Percentiles rank a stretch among this genome's conserved stretches.
Conservation (phyloP, 2,113 vertebrate genomes). For the Morphnarchus princeps region DNA sequence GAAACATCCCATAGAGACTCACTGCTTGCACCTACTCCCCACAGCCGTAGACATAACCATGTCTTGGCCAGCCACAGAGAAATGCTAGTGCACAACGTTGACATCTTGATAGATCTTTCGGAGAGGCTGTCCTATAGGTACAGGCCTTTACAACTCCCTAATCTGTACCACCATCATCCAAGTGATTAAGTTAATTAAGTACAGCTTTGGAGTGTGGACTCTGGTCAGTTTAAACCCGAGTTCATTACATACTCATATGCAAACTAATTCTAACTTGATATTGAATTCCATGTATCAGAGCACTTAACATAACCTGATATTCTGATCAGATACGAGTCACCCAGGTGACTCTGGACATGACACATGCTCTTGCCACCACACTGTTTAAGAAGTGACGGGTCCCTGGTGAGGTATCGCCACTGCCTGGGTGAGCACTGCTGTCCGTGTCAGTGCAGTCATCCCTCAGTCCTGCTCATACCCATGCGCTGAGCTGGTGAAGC, state of each 20-base stretch:
- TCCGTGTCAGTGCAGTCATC: fast-evolving
- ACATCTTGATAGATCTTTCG: fast-evolving
- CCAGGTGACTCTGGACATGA: neutral
- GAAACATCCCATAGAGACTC: neutral
- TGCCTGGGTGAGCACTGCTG: neutral
- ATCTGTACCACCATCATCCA: neutral
- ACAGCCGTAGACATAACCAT: fast-evolving
- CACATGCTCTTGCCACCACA: neutral
- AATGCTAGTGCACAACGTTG: fast-evolving
- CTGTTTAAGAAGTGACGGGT: neutral
- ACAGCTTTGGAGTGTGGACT: neutral
- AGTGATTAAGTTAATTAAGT: neutral
- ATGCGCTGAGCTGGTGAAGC: neutral
- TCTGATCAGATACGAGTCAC: neutral
- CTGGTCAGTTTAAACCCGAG: neutral
- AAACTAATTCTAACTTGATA: neutral
- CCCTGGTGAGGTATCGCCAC: neutral
- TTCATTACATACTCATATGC: neutral
- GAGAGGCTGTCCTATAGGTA: neutral
- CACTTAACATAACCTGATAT: neutral
- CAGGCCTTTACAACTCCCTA: neutral
- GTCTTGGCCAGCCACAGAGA: neutral
- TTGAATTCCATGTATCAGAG: neutral
- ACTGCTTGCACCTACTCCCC: neutral
- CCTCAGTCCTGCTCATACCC: neutral